Evolutionary conservation across 37 sponge, comb jelly and placozoan species (phyloP), one percentile per base, ranked within the genome.

Genomic region (Chondrilla cf. caribensis): DNA sequence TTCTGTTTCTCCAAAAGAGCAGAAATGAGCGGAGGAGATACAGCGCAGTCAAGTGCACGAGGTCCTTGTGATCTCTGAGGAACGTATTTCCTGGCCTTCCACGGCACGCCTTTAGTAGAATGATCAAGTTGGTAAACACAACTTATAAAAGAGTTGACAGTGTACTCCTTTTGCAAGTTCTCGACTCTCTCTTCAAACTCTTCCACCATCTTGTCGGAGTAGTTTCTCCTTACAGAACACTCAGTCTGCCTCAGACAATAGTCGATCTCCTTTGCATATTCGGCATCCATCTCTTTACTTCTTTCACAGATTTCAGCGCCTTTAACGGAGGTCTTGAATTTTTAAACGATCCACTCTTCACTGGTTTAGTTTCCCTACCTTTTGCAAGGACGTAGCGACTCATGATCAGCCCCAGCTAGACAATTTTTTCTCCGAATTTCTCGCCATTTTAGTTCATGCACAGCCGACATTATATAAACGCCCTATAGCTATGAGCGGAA

Each of bases 201-300:
- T 28, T 88, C 77, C 11, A 92, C 81, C 60, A 85, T 88, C 31
- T 72, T 28, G 32, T 92, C 92, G 18, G 82, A 28, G 44, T 92
- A 88, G 17, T 89, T 82, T 24, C 90, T 70, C 2, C 80, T 82
- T 8, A 39, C 66, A 18, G 36, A 76, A 43, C 89, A 79, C 31
- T 80, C 81, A 2, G 84, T 68, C 39, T 87, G 92, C 82, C 86
- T 58, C 75, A 77, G 7, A 59, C 38, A 62, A 31, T 92, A 92
- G 40, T 88, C 73, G 19, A 92, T 85, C 33, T 92, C 92, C 43
- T 55, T 79, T n/a, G n/a, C n/a, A 92, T 92, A 43, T 72, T 82
- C 15, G 92, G 92, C 14, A 92, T 92, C 92, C 92, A 92, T 31
- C 85, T 85, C 81, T 92, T 92, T 21, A 88, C 86, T 4, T 92